phyloP scores from a whole-genome alignment of 2,797 vertebrate genomes.

The Lepilemur septentrionalis region DNA sequence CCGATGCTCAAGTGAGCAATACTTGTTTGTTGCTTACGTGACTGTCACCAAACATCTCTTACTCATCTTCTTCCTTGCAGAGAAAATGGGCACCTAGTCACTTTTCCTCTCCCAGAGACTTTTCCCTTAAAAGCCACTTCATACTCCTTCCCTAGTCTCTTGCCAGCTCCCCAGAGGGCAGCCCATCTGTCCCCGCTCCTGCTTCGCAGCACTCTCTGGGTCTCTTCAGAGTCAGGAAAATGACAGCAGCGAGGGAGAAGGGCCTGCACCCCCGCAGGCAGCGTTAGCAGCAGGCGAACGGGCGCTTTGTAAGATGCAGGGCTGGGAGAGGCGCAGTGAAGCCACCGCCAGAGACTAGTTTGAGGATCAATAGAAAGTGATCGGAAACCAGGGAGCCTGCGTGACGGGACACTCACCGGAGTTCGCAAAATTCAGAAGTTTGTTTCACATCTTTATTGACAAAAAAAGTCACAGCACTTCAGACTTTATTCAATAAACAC shows the following conservation, averaged over 20 bases:
- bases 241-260: neutral
- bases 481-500: constrained; percentile 80
- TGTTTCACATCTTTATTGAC: constrained; percentile 78
- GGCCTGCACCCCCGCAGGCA: neutral
- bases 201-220: neutral
- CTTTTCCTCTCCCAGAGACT: neutral
- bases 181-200: constrained; percentile 39
- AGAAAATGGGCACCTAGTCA: neutral
- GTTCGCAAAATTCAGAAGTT: neutral
- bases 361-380: neutral
- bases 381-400: neutral
- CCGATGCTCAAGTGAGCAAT: neutral
- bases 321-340: neutral
- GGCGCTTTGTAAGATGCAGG: neutral
- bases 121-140: neutral
- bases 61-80: neutral
- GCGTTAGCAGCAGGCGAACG: neutral
- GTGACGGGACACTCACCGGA: neutral
- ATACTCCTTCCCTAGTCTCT: neutral
- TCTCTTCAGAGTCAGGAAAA: neutral
- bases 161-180: neutral
- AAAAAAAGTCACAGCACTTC: constrained; percentile 76
- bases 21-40: neutral
- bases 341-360: rapidly evolving
- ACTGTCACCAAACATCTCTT: neutral